A percentile compares a stretch with the other conserved stretches of the same genome.
Conservation (phyloP, 2,797 vertebrate species). For the Chloroceryle amazona region DNA sequence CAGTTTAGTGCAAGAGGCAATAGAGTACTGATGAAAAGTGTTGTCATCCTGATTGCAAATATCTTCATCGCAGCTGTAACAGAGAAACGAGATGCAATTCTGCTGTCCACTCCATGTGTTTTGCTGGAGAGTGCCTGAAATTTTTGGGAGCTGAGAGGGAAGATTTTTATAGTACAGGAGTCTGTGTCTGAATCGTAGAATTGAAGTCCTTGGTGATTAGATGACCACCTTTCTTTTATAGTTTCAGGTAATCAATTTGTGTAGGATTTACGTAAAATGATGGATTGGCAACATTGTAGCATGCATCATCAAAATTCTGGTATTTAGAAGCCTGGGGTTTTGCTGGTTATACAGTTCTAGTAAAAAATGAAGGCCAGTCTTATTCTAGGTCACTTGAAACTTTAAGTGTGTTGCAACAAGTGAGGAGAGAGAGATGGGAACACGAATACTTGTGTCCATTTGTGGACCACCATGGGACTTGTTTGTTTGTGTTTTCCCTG, state of each 20-base stretch:
- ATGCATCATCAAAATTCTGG: neutral
- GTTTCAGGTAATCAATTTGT: neutral
- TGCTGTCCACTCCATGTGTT: accelerated
- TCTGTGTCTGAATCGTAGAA: neutral
- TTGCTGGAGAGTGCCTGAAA: neutral
- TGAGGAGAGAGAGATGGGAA: neutral
- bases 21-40: neutral
- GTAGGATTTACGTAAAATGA: neutral
- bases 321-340: neutral
- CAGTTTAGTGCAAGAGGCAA: neutral
- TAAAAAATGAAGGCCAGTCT: neutral
- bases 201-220: neutral
- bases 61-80: accelerated
- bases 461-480: neutral
- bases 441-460: neutral
- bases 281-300: neutral
- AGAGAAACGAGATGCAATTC: neutral
- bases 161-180: accelerated
- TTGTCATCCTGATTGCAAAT: neutral
- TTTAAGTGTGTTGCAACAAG: neutral
- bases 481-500: neutral
- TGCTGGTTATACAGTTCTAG: neutral
- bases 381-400: neutral
- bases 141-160: neutral
- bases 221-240: neutral